Evolutionary conservation across 1,140 invertebrate genomes (phyloP).

Genomic region (Ylistrum balloti): DNA sequence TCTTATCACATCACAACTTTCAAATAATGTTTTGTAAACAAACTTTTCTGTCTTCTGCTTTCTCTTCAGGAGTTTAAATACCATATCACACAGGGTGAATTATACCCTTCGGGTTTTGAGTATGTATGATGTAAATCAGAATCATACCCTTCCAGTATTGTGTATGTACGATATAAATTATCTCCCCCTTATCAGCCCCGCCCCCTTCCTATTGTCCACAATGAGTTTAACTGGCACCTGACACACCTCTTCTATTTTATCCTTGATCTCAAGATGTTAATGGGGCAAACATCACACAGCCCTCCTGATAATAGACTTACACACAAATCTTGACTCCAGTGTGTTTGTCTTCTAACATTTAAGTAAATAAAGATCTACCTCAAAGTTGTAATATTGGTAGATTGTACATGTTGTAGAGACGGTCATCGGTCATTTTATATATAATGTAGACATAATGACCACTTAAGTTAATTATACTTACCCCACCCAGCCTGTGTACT

Average conservation of each 20-base stretch:
- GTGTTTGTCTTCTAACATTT: neutral
- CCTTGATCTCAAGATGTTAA: neutral
- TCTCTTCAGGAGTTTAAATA: neutral
- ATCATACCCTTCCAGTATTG: neutral
- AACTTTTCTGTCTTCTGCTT: neutral
- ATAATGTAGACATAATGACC: neutral
- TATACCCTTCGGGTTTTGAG: neutral
- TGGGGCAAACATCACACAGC: neutral
- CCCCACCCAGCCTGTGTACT: neutral
- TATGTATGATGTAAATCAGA: neutral
- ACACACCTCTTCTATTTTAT: neutral
- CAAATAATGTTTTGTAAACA: neutral
- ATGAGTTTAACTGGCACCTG: neutral
- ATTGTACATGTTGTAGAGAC: neutral
- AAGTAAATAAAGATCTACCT: neutral
- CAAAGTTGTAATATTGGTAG: neutral
- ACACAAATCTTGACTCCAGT: conserved; percentile 26
- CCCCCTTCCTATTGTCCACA: neutral
- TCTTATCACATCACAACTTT: neutral
- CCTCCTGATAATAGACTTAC: neutral
- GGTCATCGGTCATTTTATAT: neutral
- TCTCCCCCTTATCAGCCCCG: conserved; percentile 5
- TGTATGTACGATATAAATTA: neutral
- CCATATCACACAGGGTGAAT: neutral
- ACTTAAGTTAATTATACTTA: neutral